Evolutionary conservation across 2,113 vertebrate genomes (phyloP).

Genomic region (Dromiciops gliroides): DNA sequence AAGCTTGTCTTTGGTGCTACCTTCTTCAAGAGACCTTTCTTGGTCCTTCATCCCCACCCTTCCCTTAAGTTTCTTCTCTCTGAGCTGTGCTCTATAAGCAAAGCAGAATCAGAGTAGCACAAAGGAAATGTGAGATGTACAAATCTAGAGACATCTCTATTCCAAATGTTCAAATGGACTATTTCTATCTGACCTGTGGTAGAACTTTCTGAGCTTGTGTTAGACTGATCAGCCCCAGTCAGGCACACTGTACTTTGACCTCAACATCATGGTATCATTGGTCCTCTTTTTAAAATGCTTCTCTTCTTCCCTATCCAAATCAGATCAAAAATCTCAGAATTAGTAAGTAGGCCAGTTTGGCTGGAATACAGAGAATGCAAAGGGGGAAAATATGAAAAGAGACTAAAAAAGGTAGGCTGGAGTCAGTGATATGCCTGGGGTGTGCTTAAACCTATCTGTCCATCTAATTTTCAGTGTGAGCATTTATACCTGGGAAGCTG

Average conservation of each 20-base stretch:
- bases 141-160: no score
- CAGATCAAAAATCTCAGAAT: not conserved
- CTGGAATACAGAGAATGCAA: not conserved
- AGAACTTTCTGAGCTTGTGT: no score
- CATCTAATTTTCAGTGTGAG: not conserved
- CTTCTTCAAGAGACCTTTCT: not conserved
- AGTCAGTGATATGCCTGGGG: not conserved
- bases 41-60: not conserved
- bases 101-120: no score
- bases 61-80: not conserved
- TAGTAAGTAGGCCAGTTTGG: not conserved
- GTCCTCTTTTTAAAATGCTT: not conserved
- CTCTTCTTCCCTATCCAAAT: not conserved
- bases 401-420: not conserved
- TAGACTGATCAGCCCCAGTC: not conserved
- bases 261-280: not conserved
- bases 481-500: not conserved
- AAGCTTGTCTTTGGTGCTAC: not conserved
- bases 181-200: not conserved
- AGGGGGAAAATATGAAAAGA: not conserved
- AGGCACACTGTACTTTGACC: not conserved
- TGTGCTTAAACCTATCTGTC: not conserved
- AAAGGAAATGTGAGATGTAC: no score
- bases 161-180: not conserved
- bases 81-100: not conserved